Evolutionary conservation across 92 coral and sea anemone species (phyloP).

Genomic region (Epizoanthus rinbou): DNA sequence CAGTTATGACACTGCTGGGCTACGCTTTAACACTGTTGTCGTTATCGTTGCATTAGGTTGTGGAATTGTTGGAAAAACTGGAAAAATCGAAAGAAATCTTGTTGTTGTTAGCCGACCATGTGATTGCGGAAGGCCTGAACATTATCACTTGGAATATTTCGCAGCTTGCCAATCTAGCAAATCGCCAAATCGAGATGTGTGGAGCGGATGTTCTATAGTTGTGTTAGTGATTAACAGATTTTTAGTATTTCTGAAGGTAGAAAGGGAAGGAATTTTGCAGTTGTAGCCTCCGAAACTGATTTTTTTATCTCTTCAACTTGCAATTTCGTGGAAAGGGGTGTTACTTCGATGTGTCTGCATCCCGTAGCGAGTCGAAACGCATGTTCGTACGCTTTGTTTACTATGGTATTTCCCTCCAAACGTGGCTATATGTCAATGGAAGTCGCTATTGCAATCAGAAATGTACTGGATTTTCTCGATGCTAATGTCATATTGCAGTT

Average conservation of each 20-base stretch:
- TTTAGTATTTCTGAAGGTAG: too few species aligned
- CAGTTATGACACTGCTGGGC: too few species aligned
- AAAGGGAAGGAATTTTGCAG: too few species aligned
- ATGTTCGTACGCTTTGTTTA: constrained; percentile 1
- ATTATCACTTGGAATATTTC: neutral
- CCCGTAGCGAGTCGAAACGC: constrained; percentile 14
- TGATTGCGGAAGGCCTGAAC: neutral
- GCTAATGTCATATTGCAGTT: neutral
- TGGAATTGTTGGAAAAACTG: neutral
- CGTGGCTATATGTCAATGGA: neutral
- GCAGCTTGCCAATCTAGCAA: too few species aligned
- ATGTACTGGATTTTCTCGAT: neutral
- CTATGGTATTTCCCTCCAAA: neutral
- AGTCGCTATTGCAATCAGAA: neutral
- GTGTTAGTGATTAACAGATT: too few species aligned
- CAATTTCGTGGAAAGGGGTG: constrained; percentile 40
- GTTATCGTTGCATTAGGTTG: neutral
- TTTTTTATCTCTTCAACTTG: neutral
- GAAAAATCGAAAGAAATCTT: too few species aligned
- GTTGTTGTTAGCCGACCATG: too few species aligned
- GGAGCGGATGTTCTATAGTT: too few species aligned
- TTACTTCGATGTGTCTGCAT: constrained; percentile 12
- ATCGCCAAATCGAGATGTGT: too few species aligned
- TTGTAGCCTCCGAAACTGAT: too few species aligned
- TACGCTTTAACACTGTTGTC: neutral